Percentiles rank a stretch among this genome's conserved stretches.
phyloP scores from a whole-genome alignment of 2,888 invertebrate genomes.

The Troides helena region DNA sequence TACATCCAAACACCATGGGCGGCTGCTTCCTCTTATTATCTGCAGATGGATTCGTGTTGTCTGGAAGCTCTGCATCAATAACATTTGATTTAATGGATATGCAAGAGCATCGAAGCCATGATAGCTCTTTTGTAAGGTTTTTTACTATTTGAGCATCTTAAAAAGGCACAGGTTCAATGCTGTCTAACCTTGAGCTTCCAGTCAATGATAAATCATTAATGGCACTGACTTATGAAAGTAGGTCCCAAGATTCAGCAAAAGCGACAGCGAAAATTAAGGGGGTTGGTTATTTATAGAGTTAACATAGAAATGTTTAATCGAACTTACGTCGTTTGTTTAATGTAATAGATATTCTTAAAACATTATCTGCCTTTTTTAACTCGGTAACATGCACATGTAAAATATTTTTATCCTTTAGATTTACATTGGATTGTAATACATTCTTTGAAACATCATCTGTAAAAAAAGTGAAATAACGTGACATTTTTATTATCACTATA shows the following conservation, averaged over 20 bases:
- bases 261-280: too few relatives aligned
- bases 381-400: slow-evolving; percentile 56
- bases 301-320: too few relatives aligned
- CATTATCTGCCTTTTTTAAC: slow-evolving; percentile 43
- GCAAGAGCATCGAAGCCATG: too few relatives aligned
- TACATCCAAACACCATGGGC: slow-evolving; percentile 55
- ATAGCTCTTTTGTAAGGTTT: too few relatives aligned
- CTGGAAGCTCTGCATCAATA: slow-evolving; percentile 46
- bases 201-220: too few relatives aligned
- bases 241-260: too few relatives aligned
- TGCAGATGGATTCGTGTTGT: slow-evolving; percentile 32
- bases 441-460: slow-evolving; percentile 29
- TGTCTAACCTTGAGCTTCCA: too few relatives aligned
- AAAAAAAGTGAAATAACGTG: background rate
- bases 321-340: slow-evolving; percentile 54
- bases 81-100: background rate
- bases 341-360: slow-evolving; percentile 48
- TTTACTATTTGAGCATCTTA: too few relatives aligned
- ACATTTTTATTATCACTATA: too few relatives aligned
- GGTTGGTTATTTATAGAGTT: too few relatives aligned
- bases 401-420: slow-evolving; percentile 35
- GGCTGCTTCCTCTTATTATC: slow-evolving; percentile 40
- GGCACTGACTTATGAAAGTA: too few relatives aligned
- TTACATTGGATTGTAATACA: background rate
- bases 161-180: too few relatives aligned